Evolutionary conservation across 2,888 invertebrate species (phyloP).

Genomic region (Cerceris ruficornis): DNA sequence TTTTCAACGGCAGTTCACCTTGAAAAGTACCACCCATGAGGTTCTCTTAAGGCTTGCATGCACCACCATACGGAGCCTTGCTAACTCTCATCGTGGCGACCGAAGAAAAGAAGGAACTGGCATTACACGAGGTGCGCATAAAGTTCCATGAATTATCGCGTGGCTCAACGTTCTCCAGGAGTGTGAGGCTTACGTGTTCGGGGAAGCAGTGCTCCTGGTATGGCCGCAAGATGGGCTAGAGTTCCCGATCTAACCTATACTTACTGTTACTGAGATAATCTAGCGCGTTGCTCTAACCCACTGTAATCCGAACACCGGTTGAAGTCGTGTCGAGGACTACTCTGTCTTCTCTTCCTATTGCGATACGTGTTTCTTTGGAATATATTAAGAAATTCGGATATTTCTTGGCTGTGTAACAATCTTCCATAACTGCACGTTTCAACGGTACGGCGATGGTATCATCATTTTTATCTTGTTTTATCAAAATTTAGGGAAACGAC

Average conservation of each 20-base stretch:
- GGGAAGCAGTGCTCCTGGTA: slow-evolving; percentile 71
- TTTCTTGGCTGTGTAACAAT: no score
- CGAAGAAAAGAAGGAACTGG: slow-evolving; percentile 49
- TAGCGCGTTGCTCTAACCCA: slow-evolving; percentile 66
- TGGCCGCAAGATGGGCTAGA: slow-evolving; percentile 66
- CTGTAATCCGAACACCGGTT: slow-evolving; percentile 64
- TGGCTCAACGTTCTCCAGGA: slow-evolving; percentile 55
- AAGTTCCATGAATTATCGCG: slow-evolving; percentile 74
- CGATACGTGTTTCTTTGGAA: slow-evolving; percentile 28
- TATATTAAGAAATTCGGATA: background rate
- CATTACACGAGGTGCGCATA: slow-evolving; percentile 71
- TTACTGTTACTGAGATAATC: slow-evolving; percentile 76
- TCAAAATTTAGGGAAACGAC: background rate
- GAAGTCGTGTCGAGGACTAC: slow-evolving; percentile 58
- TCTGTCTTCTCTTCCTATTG: slow-evolving; percentile 47
- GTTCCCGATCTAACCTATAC: slow-evolving; percentile 73
- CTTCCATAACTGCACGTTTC: background rate
- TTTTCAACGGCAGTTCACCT: slow-evolving; percentile 62
- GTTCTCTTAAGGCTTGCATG: slow-evolving; percentile 35
- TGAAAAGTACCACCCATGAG: slow-evolving; percentile 45
- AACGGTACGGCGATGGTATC: background rate
- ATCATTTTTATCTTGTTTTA: background rate
- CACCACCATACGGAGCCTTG: slow-evolving; percentile 18
- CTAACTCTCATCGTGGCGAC: slow-evolving; percentile 39
- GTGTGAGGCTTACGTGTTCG: slow-evolving; percentile 70